Evolutionary conservation across 2,113 vertebrate species (phyloP).

Genomic region (Brachypodius melanocephalos): DNA sequence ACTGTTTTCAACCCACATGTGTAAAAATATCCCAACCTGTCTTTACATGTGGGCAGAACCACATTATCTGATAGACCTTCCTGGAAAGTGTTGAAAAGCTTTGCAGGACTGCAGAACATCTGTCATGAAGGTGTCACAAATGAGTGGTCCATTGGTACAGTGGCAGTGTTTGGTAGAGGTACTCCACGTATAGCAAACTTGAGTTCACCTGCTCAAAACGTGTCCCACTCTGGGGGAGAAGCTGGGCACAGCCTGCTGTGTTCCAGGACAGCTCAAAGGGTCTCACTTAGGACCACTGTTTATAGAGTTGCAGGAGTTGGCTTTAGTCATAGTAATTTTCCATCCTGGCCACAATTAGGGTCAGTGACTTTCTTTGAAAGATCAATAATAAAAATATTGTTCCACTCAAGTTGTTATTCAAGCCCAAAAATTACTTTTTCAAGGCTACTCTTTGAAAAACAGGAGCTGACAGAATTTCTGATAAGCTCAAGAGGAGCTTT

Average conservation of each 20-base stretch:
- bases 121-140: not conserved
- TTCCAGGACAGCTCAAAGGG: not conserved
- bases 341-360: not conserved
- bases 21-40: not conserved
- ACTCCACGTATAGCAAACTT: not conserved
- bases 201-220: not conserved
- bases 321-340: not conserved
- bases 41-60: not conserved
- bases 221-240: rapidly evolving
- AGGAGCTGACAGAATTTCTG: not conserved
- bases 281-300: not conserved
- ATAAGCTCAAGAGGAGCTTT: not conserved
- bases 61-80: not conserved
- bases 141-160: rapidly evolving
- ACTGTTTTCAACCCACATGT: not conserved
- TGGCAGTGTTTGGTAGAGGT: not conserved
- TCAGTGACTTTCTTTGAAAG: not conserved
- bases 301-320: not conserved
- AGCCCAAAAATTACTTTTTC: not conserved
- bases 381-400: not conserved
- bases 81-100: not conserved
- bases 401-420: not conserved
- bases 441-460: not conserved
- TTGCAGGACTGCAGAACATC: not conserved
- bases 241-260: not conserved